These are phyloP conservation scores for Liparis tanakae DNA, from an alignment of 2,797 vertebrate species.

Conservation along the genomic window DNA sequence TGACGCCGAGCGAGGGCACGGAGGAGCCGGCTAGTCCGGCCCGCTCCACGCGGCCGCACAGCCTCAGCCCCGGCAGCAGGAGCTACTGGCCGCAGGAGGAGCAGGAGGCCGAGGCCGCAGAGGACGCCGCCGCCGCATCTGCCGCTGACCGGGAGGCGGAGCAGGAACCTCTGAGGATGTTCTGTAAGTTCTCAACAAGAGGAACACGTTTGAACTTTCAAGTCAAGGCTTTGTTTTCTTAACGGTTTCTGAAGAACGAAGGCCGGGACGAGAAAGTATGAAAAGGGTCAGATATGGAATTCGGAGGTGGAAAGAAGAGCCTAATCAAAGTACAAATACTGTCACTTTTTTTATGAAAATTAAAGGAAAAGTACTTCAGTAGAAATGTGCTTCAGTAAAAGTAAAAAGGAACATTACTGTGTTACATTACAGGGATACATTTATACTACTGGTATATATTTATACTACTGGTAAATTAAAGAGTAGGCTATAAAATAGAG, in stretches of 20 bases:
- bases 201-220: not conserved
- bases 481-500: not conserved
- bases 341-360: not conserved
- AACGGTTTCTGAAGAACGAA: slow-evolving; percentile 3
- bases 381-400: not conserved
- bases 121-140: slow-evolving; percentile 45
- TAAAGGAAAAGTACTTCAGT: not conserved
- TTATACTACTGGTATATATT: too few species aligned
- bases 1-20: slow-evolving; percentile 82
- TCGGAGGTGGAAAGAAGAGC: not conserved
- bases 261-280: not conserved
- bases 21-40: slow-evolving; percentile 77
- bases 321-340: not conserved
- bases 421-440: not conserved
- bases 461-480: not conserved
- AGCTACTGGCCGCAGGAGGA: slow-evolving; percentile 74
- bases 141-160: slow-evolving; percentile 55
- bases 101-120: slow-evolving; percentile 57
- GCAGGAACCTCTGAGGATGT: slow-evolving; percentile 70
- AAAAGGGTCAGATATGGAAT: slow-evolving; percentile 18
- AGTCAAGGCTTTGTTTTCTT: not conserved
- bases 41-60: slow-evolving; percentile 55
- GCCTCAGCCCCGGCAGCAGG: slow-evolving; percentile 75
- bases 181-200: slow-evolving; percentile 70
- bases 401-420: not conserved